Evolutionary conservation across 2,113 vertebrate species (phyloP).

Genomic region (Engraulis encrasicolus): DNA sequence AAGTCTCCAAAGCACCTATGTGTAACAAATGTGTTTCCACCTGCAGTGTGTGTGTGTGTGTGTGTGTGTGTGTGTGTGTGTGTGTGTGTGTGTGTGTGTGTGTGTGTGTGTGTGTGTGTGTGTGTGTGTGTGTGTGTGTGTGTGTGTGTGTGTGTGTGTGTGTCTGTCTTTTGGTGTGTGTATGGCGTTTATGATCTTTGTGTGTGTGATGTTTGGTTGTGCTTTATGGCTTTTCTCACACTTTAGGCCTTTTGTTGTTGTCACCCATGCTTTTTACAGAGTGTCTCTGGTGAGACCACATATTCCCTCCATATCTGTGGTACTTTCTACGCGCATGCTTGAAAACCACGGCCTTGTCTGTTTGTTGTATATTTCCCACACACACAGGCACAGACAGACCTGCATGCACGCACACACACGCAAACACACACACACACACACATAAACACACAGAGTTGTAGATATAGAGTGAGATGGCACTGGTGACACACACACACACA

Average conservation of each 20-base stretch:
- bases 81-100: no score
- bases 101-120: background rate
- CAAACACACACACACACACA: no score
- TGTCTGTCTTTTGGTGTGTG: no score
- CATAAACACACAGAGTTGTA: no score
- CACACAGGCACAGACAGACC: background rate
- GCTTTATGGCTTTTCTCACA: background rate
- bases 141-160: background rate
- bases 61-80: background rate
- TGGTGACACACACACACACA: no score
- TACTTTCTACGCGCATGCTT: background rate
- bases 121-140: background rate
- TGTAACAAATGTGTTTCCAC: background rate
- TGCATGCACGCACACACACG: no score
- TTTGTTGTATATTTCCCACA: background rate
- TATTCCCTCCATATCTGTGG: background rate
- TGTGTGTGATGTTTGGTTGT: background rate
- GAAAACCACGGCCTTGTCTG: background rate
- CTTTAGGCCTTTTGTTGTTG: background rate
- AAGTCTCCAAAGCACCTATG: background rate
- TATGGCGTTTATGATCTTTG: no score
- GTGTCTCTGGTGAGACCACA: background rate
- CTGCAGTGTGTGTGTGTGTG: background rate
- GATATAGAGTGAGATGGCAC: no score
- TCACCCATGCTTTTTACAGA: background rate